These are phyloP conservation scores for Orthonyx spaldingii DNA, from an alignment of 2,113 vertebrate species.

Conservation along the genomic window DNA sequence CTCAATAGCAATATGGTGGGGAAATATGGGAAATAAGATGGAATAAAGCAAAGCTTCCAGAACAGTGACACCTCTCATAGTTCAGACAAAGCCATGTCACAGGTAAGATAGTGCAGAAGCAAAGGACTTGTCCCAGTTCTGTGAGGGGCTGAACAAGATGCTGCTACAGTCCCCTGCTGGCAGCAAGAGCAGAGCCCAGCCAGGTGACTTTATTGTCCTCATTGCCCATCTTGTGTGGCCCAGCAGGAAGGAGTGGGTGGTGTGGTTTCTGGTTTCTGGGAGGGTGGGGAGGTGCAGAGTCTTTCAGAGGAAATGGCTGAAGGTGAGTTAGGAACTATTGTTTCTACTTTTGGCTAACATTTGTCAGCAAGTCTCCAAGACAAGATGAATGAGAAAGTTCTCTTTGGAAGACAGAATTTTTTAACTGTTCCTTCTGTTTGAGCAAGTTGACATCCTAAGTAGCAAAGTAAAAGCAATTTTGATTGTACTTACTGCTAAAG, in stretches of 20 bases:
- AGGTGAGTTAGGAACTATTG: not conserved
- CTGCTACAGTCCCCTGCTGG: not conserved
- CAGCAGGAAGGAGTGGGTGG: not conserved
- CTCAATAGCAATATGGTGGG: not conserved
- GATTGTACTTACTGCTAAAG: not conserved
- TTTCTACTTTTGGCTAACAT: not conserved
- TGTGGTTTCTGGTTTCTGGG: not conserved
- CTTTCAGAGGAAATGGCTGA: not conserved
- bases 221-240: not conserved
- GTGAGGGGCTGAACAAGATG: rapidly evolving
- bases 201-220: not conserved
- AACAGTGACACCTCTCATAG: not conserved
- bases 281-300: not conserved
- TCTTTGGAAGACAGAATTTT: not conserved
- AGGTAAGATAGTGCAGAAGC: not conserved
- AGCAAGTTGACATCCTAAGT: not conserved
- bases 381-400: not conserved
- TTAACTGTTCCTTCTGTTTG: not conserved
- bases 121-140: not conserved
- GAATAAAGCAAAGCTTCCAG: not conserved
- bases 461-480: not conserved
- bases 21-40: not conserved
- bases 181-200: not conserved
- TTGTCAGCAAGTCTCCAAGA: not conserved
- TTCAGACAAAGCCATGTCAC: not conserved